Conservation (phyloP, 2,797 vertebrate species). For the Sebastiscus tertius region DNA sequence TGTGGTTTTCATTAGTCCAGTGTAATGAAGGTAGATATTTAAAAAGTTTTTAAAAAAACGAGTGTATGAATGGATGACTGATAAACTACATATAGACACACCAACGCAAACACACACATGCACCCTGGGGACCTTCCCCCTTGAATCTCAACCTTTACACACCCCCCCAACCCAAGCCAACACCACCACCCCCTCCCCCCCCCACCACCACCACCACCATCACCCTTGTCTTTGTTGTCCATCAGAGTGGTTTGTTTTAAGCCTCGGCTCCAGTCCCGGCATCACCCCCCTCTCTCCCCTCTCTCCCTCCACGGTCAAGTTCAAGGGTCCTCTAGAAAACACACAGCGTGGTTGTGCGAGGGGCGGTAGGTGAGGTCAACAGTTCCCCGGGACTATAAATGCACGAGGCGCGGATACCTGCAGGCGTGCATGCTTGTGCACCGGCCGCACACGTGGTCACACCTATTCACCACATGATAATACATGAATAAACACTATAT, state of each 20-base stretch:
- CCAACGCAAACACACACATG: conserved; percentile 34
- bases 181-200: neutral
- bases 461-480: conserved; percentile 8
- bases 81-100: conserved; percentile 39
- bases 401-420: conserved; percentile 61
- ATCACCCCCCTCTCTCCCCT: conserved; percentile 21
- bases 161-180: conserved; percentile 19
- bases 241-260: conserved; percentile 73
- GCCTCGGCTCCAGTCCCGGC: conserved; percentile 50
- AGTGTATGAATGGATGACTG: neutral
- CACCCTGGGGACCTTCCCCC: conserved; percentile 42
- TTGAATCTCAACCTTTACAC: conserved; percentile 57
- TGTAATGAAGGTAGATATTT: neutral
- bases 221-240: conserved; percentile 68
- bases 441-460: conserved; percentile 16
- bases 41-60: neutral
- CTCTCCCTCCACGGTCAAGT: conserved; percentile 75
- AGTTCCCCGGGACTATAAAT: conserved; percentile 74
- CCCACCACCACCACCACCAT: neutral
- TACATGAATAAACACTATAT: neutral
- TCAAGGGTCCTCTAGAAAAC: conserved; percentile 78
- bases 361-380: conserved; percentile 64
- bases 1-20: neutral
- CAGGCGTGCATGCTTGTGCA: conserved; percentile 55
- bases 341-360: conserved; percentile 38